phyloP scores from a whole-genome alignment of 2,113 vertebrate genomes.

The Pampusana beccarii region DNA sequence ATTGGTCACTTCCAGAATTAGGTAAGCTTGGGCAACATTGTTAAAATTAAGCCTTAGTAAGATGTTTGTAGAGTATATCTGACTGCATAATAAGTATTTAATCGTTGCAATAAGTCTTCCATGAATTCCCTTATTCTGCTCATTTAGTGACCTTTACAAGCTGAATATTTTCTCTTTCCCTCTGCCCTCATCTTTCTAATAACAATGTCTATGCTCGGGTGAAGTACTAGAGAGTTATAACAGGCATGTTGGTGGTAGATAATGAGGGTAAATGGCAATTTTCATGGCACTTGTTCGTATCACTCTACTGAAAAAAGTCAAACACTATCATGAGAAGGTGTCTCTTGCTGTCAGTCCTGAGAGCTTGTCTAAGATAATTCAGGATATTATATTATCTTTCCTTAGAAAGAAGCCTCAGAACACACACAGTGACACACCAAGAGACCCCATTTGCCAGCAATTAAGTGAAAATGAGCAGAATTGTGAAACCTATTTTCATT shows the following conservation, averaged over 20 bases:
- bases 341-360: constrained; percentile 10
- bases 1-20: neutral
- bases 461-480: constrained; percentile 41
- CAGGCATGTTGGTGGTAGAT: constrained; percentile 37
- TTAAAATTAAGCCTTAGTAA: constrained; percentile 3
- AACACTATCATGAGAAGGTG: neutral
- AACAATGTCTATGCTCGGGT: neutral
- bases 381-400: constrained; percentile 22
- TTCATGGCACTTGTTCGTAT: constrained; percentile 51
- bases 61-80: neutral
- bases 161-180: neutral
- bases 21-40: neutral
- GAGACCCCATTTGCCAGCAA: constrained; percentile 35
- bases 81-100: constrained; percentile 29
- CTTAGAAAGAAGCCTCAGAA: constrained; percentile 20
- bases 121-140: constrained; percentile 7
- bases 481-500: constrained; percentile 39
- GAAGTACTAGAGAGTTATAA: constrained; percentile 11
- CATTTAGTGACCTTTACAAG: constrained; percentile 40
- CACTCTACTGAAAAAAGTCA: constrained; percentile 8
- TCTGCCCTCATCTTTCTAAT: constrained; percentile 1
- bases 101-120: neutral
- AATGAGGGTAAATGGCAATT: constrained; percentile 36
- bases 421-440: neutral
- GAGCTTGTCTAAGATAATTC: constrained; percentile 34